phyloP scores from a whole-genome alignment of 2,888 invertebrate species.

The Rotaria magnacalcarata region DNA sequence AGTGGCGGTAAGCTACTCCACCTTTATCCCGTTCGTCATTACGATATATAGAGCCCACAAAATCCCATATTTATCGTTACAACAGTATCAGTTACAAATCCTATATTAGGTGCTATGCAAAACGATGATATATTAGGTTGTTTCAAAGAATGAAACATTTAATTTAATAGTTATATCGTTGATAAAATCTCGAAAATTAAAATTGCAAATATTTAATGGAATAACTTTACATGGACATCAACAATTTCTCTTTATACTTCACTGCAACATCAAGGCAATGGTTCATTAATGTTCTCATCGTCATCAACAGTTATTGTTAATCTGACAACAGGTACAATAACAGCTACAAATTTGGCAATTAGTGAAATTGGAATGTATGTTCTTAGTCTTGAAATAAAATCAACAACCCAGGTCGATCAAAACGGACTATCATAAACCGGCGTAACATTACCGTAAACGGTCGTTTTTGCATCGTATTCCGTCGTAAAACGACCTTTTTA shows the following conservation, averaged over 20 bases:
- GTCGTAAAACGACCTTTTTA: too few species aligned
- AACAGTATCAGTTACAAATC: background rate
- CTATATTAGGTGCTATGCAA: background rate
- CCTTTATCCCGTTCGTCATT: too few species aligned
- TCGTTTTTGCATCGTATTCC: too few species aligned
- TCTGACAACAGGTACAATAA: background rate
- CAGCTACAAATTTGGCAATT: background rate
- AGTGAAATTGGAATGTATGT: background rate
- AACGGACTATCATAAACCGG: too few species aligned
- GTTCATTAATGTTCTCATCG: background rate
- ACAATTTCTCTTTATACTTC: background rate
- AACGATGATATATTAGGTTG: background rate
- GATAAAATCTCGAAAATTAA: background rate
- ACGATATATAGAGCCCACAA: too few species aligned
- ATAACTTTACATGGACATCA: background rate
- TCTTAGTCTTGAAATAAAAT: background rate
- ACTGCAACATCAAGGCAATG: background rate
- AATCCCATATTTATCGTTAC: too few species aligned
- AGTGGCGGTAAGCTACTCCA: too few species aligned
- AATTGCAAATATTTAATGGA: constrained; percentile 17
- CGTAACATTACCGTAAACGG: too few species aligned
- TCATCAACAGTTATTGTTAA: background rate
- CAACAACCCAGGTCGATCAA: too few species aligned
- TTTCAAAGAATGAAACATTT: background rate
- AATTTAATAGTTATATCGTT: background rate